Base-by-base conservation (phyloP, 2,113 vertebrate genomes). In the Stegostoma tigrinum region DNA sequence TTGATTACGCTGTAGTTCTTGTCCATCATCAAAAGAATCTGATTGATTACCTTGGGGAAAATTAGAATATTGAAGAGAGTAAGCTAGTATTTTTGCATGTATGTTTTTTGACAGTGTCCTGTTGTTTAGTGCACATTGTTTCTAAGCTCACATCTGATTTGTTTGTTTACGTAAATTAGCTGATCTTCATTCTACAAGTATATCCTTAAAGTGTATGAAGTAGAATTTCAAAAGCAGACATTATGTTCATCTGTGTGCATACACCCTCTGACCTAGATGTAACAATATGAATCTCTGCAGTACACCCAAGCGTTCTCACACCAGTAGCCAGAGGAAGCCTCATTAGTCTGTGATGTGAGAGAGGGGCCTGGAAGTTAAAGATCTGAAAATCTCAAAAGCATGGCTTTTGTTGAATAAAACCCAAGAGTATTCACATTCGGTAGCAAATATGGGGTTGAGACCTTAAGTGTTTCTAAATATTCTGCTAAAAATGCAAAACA, bases 351-450 rank as follows among this genome's bases (percentile, higher is more conserved):
- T 66, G 19, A 66, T 66, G n/a, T 66, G 34, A 66, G 61, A 66
- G 34, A 93, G 64, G 30, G 48, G 12, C 4, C 42, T 83, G 34
- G n/a, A 83, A 83, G 15, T 83, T 83, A 83, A 83, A 34, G 52
- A 38, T 66, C 64, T 67, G 61, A 66, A 66, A 64, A 66, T 66
- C 64, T 93, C 17, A 38, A 5, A 5, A 23, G 5, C 34, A 42
- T 90, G 66, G 61, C n/a, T 17, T 93, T 93, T 93, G 55, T 42
- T 38, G 89, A 93, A 91, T 91, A 91, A 52, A 66, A 66, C 19
- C 30, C 34, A 23, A 15, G 38, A 66, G 55, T 66, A n/a, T 91
- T 34, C 30, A 23, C 38, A 66, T 93, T n/a, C 17, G 67, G 17
- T 38, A n/a, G 38, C 61, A 64, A 66, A 93, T 93, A 30, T 64